These are phyloP conservation scores for Eleutherodactylus coqui DNA, from an alignment of 2,797 vertebrate genomes.

Conservation along the genomic window DNA sequence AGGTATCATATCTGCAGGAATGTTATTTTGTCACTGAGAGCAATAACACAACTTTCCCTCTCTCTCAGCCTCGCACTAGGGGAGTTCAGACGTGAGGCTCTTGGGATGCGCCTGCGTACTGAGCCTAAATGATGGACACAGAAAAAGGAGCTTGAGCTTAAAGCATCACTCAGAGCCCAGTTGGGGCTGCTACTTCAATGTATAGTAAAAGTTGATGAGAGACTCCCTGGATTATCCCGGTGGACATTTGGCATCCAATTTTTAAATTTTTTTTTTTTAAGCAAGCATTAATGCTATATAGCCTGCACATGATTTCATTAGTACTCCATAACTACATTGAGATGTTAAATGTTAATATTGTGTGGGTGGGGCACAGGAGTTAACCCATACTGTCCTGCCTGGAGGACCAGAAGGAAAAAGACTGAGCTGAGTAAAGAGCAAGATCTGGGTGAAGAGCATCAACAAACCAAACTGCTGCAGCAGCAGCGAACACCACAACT, in stretches of 20 bases:
- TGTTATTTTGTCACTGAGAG: too few species aligned
- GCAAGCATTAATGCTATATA: neutral
- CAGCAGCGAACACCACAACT: conserved; percentile 2
- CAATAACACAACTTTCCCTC: too few species aligned
- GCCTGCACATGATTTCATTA: neutral
- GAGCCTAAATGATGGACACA: neutral
- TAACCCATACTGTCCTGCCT: conserved; percentile 6
- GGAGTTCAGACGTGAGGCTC: neutral
- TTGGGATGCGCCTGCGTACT: neutral
- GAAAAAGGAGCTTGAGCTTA: neutral
- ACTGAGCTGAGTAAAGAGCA: conserved; percentile 23
- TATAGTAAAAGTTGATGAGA: neutral
- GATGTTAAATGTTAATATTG: neutral
- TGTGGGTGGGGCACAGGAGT: conserved; percentile 15
- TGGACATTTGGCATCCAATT: neutral
- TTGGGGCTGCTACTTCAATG: conserved; percentile 3
- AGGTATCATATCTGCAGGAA: too few species aligned
- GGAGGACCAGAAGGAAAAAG: conserved; percentile 25
- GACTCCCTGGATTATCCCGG: neutral
- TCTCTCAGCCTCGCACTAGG: neutral
- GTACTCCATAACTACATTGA: neutral
- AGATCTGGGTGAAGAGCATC: conserved; percentile 14
- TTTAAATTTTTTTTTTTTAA: neutral
- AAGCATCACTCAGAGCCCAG: conserved; percentile 3
- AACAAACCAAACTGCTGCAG: conserved; percentile 30